Evolutionary conservation across 2,888 invertebrate genomes (phyloP).

Genomic region (Drosophila atripex): DNA sequence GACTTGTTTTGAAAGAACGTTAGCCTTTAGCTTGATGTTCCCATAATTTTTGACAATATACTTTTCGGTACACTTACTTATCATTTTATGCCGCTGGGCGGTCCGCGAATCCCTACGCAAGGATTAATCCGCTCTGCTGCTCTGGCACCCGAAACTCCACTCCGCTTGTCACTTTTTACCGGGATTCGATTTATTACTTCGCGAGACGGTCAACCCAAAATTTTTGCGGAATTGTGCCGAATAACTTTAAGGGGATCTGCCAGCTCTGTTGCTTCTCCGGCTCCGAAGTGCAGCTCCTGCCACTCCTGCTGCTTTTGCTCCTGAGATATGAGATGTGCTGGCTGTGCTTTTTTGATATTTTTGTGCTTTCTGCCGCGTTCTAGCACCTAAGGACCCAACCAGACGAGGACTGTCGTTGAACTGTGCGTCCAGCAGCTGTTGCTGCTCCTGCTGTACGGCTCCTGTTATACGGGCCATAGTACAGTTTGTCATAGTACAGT

Average conservation of each 20-base stretch:
- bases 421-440: slow-evolving; percentile 64
- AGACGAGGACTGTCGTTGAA: slow-evolving; percentile 72
- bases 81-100: slow-evolving; percentile 77
- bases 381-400: slow-evolving; percentile 54
- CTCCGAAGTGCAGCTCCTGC: not conserved
- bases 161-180: slow-evolving; percentile 11
- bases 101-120: slow-evolving; percentile 67
- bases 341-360: slow-evolving; percentile 30
- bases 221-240: slow-evolving; percentile 4
- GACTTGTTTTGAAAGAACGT: no score
- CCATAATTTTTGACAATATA: not conserved
- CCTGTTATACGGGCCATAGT: slow-evolving; percentile 65
- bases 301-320: not conserved
- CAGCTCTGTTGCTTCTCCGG: slow-evolving; percentile 23
- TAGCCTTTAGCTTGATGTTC: not conserved
- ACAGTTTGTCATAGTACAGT: slow-evolving; percentile 45
- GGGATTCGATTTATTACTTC: slow-evolving; percentile 32
- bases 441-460: slow-evolving; percentile 50
- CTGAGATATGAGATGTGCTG: slow-evolving; percentile 16
- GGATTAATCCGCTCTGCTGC: slow-evolving; percentile 57
- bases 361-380: slow-evolving; percentile 52
- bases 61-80: slow-evolving; percentile 64
- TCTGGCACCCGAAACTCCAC: slow-evolving; percentile 40
- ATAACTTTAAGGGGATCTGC: slow-evolving; percentile 25
- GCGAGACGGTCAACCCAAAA: slow-evolving; percentile 14